Conservation (phyloP, 2,888 invertebrate genomes). For the Spatulosminthurus flaviceps region DNA sequence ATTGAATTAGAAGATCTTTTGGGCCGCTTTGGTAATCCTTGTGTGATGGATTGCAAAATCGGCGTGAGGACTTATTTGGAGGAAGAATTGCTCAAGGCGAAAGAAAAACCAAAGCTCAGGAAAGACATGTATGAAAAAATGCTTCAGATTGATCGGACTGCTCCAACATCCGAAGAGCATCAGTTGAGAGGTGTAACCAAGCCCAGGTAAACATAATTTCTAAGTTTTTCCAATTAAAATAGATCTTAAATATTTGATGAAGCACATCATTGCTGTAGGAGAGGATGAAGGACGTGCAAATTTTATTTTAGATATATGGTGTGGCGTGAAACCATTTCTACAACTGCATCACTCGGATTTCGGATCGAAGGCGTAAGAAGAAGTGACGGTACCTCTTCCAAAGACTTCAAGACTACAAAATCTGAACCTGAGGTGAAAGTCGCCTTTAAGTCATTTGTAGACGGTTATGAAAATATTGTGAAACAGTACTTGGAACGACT, state of each 20-base stretch:
- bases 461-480: constrained; percentile 81
- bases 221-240: background rate
- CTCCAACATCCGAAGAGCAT: constrained; percentile 91
- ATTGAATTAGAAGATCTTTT: constrained; percentile 79
- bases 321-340: constrained; percentile 96
- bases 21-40: constrained; percentile 89
- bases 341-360: constrained; percentile 95
- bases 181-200: constrained; percentile 90
- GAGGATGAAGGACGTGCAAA: too few relatives aligned
- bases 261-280: too few relatives aligned
- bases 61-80: constrained; percentile 94
- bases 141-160: constrained; percentile 70
- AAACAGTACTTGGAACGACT: constrained; percentile 79
- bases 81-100: constrained; percentile 92
- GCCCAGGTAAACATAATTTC: constrained; percentile 75
- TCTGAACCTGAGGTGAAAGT: constrained; percentile 79
- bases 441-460: constrained; percentile 83
- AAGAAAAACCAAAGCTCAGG: constrained; percentile 90
- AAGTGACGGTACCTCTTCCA: constrained; percentile 88
- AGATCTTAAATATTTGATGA: too few relatives aligned
- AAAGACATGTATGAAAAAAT: constrained; percentile 73
- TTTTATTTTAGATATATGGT: constrained; percentile 77
- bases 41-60: constrained; percentile 97
- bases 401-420: constrained; percentile 95
- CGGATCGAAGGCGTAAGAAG: constrained; percentile 87